Evolutionary conservation across 1,140 invertebrate species (phyloP), one percentile per base, ranked within the genome.

Genomic region (Bombus affinis): DNA sequence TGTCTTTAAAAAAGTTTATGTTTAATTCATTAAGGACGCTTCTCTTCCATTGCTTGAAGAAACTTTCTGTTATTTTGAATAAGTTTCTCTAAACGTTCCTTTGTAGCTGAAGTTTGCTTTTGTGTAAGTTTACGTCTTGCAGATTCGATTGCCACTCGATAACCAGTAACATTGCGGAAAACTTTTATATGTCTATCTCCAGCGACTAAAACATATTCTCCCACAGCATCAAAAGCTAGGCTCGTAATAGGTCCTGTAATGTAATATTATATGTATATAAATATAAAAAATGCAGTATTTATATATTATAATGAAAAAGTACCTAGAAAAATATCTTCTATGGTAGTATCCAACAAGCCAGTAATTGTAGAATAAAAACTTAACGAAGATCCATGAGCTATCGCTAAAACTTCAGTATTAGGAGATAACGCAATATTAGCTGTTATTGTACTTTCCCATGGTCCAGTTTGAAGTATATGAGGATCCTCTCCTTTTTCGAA

Each of bases 161-260:
- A 97, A 12, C 98, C 98, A 83, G 97, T 96, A 18, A 98, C 96
- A 91, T 99, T 98, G 91, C 97, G 96, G 88, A 98, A 97, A 35
- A 99, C 96, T 73, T 97, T 96, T 28, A 98, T 96, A 68, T 97
- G 97, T 81, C 96, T 97, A 91, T 98, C 98, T 25, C 97, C 98
- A 76, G 96, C 95, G 4, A 97, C 96, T 81, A 98, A 95, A n/a
- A 99, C 90, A 92, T 96, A 97, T 91, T 97, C 97, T 35, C 97
- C 97, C 76, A 96, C 95, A 42, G 97, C 95, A 92, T 98, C 97
- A 93, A 98, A 98, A 37, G 95, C 90, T 70, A 98, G 93, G 85
- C 96, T 95, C 53, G 95, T 96, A 81, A 98, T 97, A 37, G 96
- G 91, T 90, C 96, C 98, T 98, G 94, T 59, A 96, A 92, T 89